Evolutionary conservation across 2,888 invertebrate species (phyloP), one percentile per base, ranked within the genome.

Genomic region (Drosophila nr. perissopoda): DNA sequence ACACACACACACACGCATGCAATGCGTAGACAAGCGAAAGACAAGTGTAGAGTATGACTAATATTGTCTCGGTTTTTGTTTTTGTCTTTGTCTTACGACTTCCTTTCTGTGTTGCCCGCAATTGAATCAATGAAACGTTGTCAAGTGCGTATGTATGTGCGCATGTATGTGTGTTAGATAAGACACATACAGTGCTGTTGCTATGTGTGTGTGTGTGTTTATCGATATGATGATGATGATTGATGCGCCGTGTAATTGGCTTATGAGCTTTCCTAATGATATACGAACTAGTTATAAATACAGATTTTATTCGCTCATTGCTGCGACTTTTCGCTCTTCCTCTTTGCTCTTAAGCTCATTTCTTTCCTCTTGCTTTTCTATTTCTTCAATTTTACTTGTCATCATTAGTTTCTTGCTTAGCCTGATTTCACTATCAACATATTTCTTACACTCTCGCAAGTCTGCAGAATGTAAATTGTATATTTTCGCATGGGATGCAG

Each of bases 191-290:
- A 58, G 25, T 45, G 16, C 16, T 8, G 27, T 45, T 45, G 25
- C 0, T n/a, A 7, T 13, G 7, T 21, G 2, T 16, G 52, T 33
- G 11, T 42, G 11, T 54, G 40, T 33, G 18, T 21, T 60, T 34
- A 58, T 31, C 62, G 27, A 65, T 52, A 62, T 56, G 69, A 74
- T 90, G 90, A 86, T 85, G 69, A 74, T 90, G 90, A 86, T 85
- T 74, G 83, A 90, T 90, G 88, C 80, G 58, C 56, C 72, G 52
- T 80, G 69, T 85, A 82, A 85, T 90, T 90, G 90, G 90, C 86
- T 90, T 90, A 88, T 85, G 53, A 52, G 77, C 81, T 78, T 59
- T 68, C 40, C 49, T 53, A 61, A 76, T 61, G 49, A 80, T 59
- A 48, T 36, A 80, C 63, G 63, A 64, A 67, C 76, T 61, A 56